Percentiles rank a stretch among this genome's conserved stretches.
phyloP scores from a whole-genome alignment of 2,888 invertebrate genomes.

The Hyposoter dolosus region DNA sequence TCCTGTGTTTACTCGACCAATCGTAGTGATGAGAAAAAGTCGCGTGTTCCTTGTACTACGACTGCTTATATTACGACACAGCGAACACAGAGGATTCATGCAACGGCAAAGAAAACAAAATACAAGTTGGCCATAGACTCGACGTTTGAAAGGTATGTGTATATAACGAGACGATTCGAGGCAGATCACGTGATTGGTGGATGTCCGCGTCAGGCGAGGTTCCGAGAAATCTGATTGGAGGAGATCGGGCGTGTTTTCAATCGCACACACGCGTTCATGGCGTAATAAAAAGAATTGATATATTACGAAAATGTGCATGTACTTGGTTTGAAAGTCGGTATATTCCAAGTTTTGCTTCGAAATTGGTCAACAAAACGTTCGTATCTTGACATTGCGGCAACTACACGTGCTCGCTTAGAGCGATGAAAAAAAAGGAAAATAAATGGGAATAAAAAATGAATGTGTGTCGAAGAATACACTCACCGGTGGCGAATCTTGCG shows the following conservation, averaged over 20 bases:
- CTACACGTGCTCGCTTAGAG: slow-evolving; percentile 5
- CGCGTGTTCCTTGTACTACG: slow-evolving; percentile 1
- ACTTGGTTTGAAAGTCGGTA: slow-evolving; percentile 7
- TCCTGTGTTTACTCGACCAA: not conserved
- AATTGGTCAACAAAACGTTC: slow-evolving; percentile 16
- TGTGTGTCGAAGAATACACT: slow-evolving; percentile 67
- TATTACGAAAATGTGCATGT: slow-evolving; percentile 24
- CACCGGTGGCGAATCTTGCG: slow-evolving; percentile 84
- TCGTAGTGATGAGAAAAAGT: not conserved
- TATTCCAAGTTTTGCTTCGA: slow-evolving; percentile 44
- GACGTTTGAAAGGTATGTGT: slow-evolving; percentile 38
- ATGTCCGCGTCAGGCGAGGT: slow-evolving; percentile 80
- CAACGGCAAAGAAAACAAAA: not conserved
- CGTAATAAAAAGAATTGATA: not conserved
- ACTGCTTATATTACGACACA: slow-evolving; percentile 8
- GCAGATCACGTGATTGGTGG: slow-evolving; percentile 76
- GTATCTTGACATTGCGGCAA: not conserved
- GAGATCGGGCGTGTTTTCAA: slow-evolving; percentile 74
- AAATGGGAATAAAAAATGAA: not conserved
- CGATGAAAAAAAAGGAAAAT: not conserved
- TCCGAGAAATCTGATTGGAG: slow-evolving; percentile 73
- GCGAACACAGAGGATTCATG: not conserved
- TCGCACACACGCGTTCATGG: slow-evolving; percentile 49
- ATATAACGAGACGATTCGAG: slow-evolving; percentile 74
- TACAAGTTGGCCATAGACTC: slow-evolving; percentile 19